Conservation (phyloP, 1,140 invertebrate species). For the Panagrolaimus sp. region DNA sequence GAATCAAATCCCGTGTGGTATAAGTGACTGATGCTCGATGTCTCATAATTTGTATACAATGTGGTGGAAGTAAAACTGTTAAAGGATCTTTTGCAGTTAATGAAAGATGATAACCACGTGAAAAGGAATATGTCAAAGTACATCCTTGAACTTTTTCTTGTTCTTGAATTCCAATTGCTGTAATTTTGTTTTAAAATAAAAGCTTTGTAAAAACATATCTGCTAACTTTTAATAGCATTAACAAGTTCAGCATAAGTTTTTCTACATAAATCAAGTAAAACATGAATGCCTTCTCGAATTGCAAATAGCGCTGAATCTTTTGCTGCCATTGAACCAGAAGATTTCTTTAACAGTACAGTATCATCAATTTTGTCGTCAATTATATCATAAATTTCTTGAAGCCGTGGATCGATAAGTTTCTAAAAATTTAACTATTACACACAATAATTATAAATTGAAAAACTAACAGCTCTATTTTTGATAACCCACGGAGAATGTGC, state of each 20-base stretch:
- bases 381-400: constrained; percentile 23
- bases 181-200: background rate
- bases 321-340: constrained; percentile 23
- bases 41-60: constrained; percentile 43
- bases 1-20: constrained; percentile 40
- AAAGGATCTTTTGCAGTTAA: constrained; percentile 26
- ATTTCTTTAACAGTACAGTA: constrained; percentile 18
- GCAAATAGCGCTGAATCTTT: constrained; percentile 35
- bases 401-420: constrained; percentile 29
- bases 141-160: background rate
- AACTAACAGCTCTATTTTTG: constrained; percentile 23
- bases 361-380: constrained; percentile 33
- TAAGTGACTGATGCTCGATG: constrained; percentile 39
- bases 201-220: too few relatives aligned
- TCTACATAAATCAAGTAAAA: constrained; percentile 31
- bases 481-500: constrained; percentile 24
- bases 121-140: constrained; percentile 22
- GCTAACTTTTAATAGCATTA: constrained; percentile 26
- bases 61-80: constrained; percentile 17
- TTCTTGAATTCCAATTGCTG: background rate
- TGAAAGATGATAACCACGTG: constrained; percentile 39
- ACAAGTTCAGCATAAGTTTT: constrained; percentile 34
- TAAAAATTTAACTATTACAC: constrained; percentile 13
- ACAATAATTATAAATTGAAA: constrained; percentile 8
- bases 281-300: constrained; percentile 23